These are phyloP conservation scores for Syngnathus floridae DNA, from an alignment of 2,113 vertebrate species.

Conservation along the genomic window DNA sequence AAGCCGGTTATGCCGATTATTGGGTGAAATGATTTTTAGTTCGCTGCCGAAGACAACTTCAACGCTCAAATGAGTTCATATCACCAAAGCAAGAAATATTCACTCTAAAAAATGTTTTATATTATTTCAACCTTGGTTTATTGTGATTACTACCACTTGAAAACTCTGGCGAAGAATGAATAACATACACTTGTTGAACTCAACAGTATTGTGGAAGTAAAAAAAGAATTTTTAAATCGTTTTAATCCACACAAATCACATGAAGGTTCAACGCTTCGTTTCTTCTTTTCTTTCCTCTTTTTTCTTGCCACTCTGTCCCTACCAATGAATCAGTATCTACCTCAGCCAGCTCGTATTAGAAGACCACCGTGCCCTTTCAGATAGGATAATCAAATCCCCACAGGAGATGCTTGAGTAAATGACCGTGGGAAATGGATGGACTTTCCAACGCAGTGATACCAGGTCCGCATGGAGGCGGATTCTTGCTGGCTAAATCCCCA, in stretches of 20 bases:
- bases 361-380: slow-evolving; percentile 41
- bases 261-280: slow-evolving; percentile 8
- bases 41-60: neutral
- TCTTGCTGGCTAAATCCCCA: slow-evolving; percentile 53
- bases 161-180: no score
- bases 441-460: slow-evolving; percentile 51
- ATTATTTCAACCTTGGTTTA: neutral
- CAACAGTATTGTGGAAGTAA: neutral
- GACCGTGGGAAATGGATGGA: slow-evolving; percentile 59
- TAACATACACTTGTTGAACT: no score
- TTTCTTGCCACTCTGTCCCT: slow-evolving; percentile 19
- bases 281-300: neutral
- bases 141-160: neutral
- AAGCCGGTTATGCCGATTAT: no score
- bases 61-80: neutral
- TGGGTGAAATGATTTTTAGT: no score
- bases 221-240: neutral
- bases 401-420: slow-evolving; percentile 58
- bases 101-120: neutral
- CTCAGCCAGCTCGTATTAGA: slow-evolving; percentile 12
- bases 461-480: slow-evolving; percentile 42
- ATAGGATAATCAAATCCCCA: slow-evolving; percentile 54
- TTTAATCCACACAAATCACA: neutral
- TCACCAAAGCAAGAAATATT: neutral
- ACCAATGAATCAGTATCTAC: slow-evolving; percentile 28